Evolutionary conservation across 2,888 invertebrate genomes (phyloP).

Genomic region (Abscondita cerata): DNA sequence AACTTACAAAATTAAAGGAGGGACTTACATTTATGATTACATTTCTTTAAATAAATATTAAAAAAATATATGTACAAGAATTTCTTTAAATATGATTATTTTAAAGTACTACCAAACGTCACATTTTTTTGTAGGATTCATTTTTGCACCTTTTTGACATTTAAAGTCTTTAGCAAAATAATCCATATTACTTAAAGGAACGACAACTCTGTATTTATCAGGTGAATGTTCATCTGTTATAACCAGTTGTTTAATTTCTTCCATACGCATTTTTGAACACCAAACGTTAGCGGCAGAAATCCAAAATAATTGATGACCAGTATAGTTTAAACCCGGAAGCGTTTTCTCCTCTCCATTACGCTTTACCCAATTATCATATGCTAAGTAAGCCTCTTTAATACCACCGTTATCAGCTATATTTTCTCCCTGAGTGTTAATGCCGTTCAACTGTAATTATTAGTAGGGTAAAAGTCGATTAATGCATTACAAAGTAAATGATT

Average conservation of each 20-base stretch:
- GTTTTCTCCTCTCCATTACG: slow-evolving; percentile 51
- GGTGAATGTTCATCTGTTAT: slow-evolving; percentile 59
- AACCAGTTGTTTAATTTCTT: slow-evolving; percentile 53
- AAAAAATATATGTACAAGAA: slow-evolving; percentile 27
- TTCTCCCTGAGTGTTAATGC: slow-evolving; percentile 91
- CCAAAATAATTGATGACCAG: slow-evolving; percentile 64
- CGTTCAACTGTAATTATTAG: slow-evolving; percentile 76
- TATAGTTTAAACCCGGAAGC: slow-evolving; percentile 53
- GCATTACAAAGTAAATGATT: slow-evolving; percentile 61
- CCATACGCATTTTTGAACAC: slow-evolving; percentile 60
- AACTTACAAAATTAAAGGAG: not conserved
- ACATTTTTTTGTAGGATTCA: slow-evolving; percentile 70
- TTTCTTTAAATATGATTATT: not conserved
- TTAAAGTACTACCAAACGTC: slow-evolving; percentile 63
- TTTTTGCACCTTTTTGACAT: slow-evolving; percentile 64
- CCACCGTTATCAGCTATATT: slow-evolving; percentile 96
- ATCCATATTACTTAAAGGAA: slow-evolving; percentile 66
- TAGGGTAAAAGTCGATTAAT: slow-evolving; percentile 62
- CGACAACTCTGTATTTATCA: slow-evolving; percentile 65
- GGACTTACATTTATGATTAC: slow-evolving; percentile 8
- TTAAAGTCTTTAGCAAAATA: slow-evolving; percentile 69
- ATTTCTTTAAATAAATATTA: slow-evolving; percentile 23
- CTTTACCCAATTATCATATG: slow-evolving; percentile 53
- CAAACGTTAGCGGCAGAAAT: slow-evolving; percentile 67
- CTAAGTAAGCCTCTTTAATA: slow-evolving; percentile 81